phyloP scores from a whole-genome alignment of 2,797 vertebrate species.

The Leucoraja ocellata region DNA sequence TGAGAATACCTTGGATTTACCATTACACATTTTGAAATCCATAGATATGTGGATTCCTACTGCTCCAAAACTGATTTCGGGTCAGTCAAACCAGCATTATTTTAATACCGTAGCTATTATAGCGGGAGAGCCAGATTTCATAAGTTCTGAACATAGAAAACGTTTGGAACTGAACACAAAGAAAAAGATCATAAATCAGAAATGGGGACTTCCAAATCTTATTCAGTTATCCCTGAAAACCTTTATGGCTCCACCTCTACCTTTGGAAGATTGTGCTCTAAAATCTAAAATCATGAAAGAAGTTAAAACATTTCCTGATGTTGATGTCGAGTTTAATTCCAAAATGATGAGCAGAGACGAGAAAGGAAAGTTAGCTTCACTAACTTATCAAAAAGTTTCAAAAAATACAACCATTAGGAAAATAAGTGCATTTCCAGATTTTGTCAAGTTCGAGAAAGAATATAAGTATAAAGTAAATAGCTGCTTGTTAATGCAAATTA shows the following conservation, averaged over 20 bases:
- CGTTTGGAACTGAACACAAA: neutral
- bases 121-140: neutral
- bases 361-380: neutral
- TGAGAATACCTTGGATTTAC: neutral
- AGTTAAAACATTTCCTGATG: too few relatives aligned
- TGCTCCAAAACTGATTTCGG: constrained; percentile 16
- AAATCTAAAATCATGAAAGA: neutral
- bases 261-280: neutral
- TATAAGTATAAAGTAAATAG: neutral
- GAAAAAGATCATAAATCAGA: constrained; percentile 28
- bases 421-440: neutral
- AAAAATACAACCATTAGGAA: neutral
- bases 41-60: neutral
- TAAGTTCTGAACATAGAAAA: neutral
- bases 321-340: neutral
- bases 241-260: neutral
- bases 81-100: neutral
- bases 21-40: neutral
- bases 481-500: constrained; percentile 3
- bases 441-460: neutral
- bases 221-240: constrained; percentile 3
- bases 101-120: neutral
- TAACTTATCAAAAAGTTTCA: too few relatives aligned
- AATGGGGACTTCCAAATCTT: constrained; percentile 9
- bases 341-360: neutral